Conservation (phyloP, 2,888 invertebrate genomes). For the Thymelicus acteon region DNA sequence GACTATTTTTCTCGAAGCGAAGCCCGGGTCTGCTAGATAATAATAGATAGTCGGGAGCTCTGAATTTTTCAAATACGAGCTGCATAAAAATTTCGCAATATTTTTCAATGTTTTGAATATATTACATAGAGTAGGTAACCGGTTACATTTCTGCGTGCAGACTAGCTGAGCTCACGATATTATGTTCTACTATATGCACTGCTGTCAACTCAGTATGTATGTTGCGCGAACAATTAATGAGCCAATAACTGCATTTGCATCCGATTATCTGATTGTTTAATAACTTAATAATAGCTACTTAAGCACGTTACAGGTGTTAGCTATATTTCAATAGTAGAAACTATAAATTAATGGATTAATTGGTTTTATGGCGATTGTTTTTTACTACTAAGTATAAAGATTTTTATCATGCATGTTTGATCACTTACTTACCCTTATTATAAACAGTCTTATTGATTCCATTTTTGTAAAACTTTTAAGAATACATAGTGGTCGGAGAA, state of each 20-base stretch:
- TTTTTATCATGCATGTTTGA: neutral
- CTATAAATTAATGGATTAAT: too few relatives aligned
- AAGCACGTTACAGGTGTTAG: neutral
- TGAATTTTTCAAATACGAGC: too few relatives aligned
- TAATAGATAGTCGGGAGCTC: too few relatives aligned
- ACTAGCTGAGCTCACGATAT: neutral
- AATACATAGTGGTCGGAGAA: conserved; percentile 11
- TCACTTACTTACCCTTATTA: conserved; percentile 59
- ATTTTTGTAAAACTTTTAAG: conserved; percentile 44
- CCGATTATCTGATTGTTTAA: neutral
- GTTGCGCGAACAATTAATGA: conserved; percentile 22
- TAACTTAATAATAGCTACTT: neutral
- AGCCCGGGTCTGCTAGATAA: too few relatives aligned
- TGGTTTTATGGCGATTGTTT: too few relatives aligned
- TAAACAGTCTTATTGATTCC: conserved; percentile 54
- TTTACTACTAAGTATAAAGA: too few relatives aligned
- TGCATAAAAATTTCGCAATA: neutral
- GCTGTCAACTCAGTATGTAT: conserved; percentile 15
- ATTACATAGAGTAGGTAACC: conserved; percentile 1
- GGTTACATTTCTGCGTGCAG: conserved; percentile 18
- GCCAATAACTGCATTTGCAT: conserved; percentile 11
- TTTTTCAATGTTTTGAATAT: conserved; percentile 11
- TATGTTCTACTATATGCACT: neutral
- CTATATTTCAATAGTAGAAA: neutral
- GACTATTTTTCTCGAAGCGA: too few relatives aligned